Percentiles rank a stretch among this genome's conserved stretches.
These are phyloP conservation scores for Propithecus deckenii DNA, from an alignment of 2,797 vertebrate species.

Conservation along the genomic window DNA sequence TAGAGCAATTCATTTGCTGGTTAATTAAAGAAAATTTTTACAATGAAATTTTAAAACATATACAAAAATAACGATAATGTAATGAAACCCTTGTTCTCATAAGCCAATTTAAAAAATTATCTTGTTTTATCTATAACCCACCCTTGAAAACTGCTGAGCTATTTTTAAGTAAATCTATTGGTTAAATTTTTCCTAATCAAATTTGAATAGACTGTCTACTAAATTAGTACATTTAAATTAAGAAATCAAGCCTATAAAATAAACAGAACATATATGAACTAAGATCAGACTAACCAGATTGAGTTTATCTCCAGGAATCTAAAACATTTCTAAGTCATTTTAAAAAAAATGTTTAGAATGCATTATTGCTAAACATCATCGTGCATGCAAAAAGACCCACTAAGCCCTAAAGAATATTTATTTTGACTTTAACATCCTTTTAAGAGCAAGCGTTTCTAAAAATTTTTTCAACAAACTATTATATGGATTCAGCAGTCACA, in stretches of 20 bases:
- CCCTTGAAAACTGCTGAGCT: background rate
- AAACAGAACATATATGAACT: background rate
- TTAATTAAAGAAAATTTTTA: slow-evolving; percentile 26
- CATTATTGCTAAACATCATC: background rate
- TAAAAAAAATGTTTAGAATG: slow-evolving; percentile 35
- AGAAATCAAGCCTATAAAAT: slow-evolving; percentile 43
- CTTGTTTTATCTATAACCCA: slow-evolving; percentile 4
- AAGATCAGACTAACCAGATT: background rate
- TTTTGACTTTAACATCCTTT: slow-evolving; percentile 28
- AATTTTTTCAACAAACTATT: slow-evolving; percentile 15
- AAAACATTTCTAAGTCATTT: slow-evolving; percentile 13
- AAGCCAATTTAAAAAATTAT: slow-evolving; percentile 8
- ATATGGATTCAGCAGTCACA: background rate
- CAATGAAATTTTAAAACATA: slow-evolving; percentile 10
- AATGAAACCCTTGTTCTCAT: background rate
- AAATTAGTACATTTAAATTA: slow-evolving; percentile 29
- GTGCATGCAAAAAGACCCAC: background rate
- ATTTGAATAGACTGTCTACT: slow-evolving; percentile 6
- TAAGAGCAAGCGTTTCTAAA: background rate
- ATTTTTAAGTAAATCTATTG: background rate
- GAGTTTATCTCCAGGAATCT: background rate
- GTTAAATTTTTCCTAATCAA: slow-evolving; percentile 3
- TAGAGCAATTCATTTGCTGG: slow-evolving; percentile 31
- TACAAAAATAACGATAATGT: background rate
- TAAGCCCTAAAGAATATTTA: background rate